Conservation (phyloP, 2,113 vertebrate species). For the Peromyscus polionotus region DNA sequence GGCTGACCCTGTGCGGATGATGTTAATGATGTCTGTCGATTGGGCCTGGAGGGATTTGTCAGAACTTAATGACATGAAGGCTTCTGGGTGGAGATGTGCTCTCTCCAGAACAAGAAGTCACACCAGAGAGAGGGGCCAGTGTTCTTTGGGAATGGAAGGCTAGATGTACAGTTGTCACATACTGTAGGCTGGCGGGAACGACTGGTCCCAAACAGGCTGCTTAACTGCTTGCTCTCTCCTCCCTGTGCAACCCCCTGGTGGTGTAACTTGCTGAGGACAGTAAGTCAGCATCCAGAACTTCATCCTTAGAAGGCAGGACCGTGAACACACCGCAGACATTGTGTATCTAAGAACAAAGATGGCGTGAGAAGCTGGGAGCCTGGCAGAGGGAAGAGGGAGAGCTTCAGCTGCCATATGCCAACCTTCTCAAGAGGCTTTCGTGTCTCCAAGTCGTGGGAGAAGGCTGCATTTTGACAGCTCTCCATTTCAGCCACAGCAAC, state of each 20-base stretch:
- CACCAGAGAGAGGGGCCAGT: slow-evolving; percentile 78
- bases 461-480: not conserved
- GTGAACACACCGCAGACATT: not conserved
- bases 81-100: slow-evolving; percentile 81
- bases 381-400: not conserved
- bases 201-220: slow-evolving; percentile 64
- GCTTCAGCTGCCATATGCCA: not conserved
- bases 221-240: slow-evolving; percentile 57
- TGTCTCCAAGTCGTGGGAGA: not conserved
- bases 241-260: not conserved
- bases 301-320: not conserved
- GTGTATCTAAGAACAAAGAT: not conserved
- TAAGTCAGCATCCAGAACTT: not conserved
- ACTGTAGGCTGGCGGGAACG: slow-evolving; percentile 50
- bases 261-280: not conserved
- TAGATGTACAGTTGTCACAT: slow-evolving; percentile 6
- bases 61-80: slow-evolving; percentile 72
- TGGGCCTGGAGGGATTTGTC: slow-evolving; percentile 79
- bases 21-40: slow-evolving; percentile 82
- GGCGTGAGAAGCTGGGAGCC: not conserved
- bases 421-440: not conserved
- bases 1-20: slow-evolving; percentile 72
- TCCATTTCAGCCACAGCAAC: not conserved
- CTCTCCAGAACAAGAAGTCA: slow-evolving; percentile 75
- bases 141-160: slow-evolving; percentile 75